These are phyloP conservation scores for Geotrypetes seraphini DNA, from an alignment of 2,797 vertebrate genomes.

Conservation along the genomic window DNA sequence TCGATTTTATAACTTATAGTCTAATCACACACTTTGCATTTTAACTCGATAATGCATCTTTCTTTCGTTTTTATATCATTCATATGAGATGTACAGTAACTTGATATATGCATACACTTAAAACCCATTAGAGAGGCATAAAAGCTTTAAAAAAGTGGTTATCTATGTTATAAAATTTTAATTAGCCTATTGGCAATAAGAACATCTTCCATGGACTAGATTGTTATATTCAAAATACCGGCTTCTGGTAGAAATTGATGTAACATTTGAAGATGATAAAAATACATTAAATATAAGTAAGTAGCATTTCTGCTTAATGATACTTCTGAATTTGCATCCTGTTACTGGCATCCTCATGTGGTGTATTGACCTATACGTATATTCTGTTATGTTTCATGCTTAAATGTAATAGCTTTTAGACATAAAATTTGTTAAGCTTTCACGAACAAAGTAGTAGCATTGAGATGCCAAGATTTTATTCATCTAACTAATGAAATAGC, in stretches of 20 bases:
- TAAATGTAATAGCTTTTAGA: too few relatives aligned
- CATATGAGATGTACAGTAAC: background rate
- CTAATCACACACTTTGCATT: background rate
- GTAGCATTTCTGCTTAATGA: background rate
- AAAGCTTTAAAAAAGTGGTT: background rate
- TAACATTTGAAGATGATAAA: background rate
- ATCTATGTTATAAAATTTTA: slow-evolving; percentile 6
- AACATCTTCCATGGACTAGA: slow-evolving; percentile 1
- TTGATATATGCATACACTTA: background rate
- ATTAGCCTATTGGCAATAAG: slow-evolving; percentile 10
- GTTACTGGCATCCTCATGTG: too few relatives aligned
- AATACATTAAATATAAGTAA: background rate
- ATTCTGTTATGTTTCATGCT: too few relatives aligned
- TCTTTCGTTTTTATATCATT: background rate
- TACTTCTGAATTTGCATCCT: too few relatives aligned
- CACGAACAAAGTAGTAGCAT: too few relatives aligned
- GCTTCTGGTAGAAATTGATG: too few relatives aligned
- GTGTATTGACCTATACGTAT: too few relatives aligned
- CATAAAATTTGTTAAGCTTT: too few relatives aligned
- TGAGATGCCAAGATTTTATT: too few relatives aligned
- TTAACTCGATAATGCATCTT: background rate
- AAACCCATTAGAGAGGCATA: slow-evolving; percentile 8
- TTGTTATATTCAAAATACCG: background rate
- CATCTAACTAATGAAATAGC: too few relatives aligned
- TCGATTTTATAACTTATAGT: background rate